phyloP scores from a whole-genome alignment of 1,140 invertebrate genomes.

The Brachionus sp. region DNA sequence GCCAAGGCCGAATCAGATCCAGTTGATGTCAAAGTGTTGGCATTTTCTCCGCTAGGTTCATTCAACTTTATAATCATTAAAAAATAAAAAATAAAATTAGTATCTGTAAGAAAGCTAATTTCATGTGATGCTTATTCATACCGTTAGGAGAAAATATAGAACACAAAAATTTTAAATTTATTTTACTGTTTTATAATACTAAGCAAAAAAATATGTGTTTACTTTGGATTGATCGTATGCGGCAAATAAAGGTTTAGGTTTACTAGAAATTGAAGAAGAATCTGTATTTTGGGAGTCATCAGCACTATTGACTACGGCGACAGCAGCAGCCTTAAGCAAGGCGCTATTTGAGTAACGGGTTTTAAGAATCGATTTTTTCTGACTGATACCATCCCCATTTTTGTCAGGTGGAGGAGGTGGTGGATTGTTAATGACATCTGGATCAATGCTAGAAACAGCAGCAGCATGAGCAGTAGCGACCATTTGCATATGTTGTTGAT shows the following conservation, averaged over 20 bases:
- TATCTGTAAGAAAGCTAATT: not conserved
- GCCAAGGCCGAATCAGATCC: not conserved
- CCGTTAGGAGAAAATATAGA: not conserved
- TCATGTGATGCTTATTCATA: not conserved
- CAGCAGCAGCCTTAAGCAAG: not conserved
- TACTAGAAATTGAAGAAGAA: slow-evolving; percentile 9
- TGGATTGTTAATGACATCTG: not conserved
- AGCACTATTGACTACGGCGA: not conserved
- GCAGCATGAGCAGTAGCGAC: slow-evolving; percentile 15
- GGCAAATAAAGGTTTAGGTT: slow-evolving; percentile 43
- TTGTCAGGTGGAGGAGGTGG: not conserved
- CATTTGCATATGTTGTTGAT: slow-evolving; percentile 43
- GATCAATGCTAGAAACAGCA: not conserved
- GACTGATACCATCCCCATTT: not conserved
- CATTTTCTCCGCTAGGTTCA: not conserved
- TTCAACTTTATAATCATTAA: not conserved
- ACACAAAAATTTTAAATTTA: not conserved
- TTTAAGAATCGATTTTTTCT: not conserved
- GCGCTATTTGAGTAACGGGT: not conserved
- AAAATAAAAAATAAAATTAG: not conserved
- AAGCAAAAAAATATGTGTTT: slow-evolving; percentile 20
- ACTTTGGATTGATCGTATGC: slow-evolving; percentile 31
- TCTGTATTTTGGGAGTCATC: not conserved
- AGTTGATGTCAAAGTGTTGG: not conserved
- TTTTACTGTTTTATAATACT: not conserved